Percentiles rank a stretch among this genome's conserved stretches.
Evolutionary conservation across 1,140 invertebrate genomes (phyloP).

Genomic region (Adelges cooleyi): DNA sequence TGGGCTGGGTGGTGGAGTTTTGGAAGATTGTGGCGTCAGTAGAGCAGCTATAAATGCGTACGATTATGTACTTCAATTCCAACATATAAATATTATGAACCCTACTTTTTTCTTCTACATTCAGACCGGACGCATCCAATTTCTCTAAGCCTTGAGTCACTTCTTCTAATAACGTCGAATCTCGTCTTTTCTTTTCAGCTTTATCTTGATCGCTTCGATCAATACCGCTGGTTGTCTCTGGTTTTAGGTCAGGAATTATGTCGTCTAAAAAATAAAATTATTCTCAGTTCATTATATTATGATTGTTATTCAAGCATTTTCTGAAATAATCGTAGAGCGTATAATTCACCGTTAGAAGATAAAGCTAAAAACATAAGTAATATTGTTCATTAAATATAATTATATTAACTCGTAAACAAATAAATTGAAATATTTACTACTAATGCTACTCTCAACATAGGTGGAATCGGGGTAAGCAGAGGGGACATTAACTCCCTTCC

Average conservation of each 20-base stretch:
- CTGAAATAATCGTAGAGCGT: too few species aligned
- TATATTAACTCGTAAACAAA: too few species aligned
- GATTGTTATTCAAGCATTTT: too few species aligned
- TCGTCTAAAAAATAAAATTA: slow-evolving; percentile 42
- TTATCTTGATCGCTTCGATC: slow-evolving; percentile 37
- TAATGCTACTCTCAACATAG: too few species aligned
- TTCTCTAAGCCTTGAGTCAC: slow-evolving; percentile 39
- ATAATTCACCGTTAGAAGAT: too few species aligned
- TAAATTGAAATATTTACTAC: too few species aligned
- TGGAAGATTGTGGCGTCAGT: slow-evolving; percentile 41
- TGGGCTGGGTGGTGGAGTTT: slow-evolving; percentile 44
- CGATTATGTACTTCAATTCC: too few species aligned
- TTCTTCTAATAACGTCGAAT: slow-evolving; percentile 39
- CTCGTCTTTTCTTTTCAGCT: slow-evolving; percentile 33
- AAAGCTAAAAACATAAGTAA: too few species aligned
- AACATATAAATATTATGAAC: background rate
- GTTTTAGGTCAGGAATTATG: slow-evolving; percentile 10
- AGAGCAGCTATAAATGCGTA: slow-evolving; percentile 19
- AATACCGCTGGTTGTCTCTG: slow-evolving; percentile 39
- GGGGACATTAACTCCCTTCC: too few species aligned
- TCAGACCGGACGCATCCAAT: slow-evolving; percentile 33
- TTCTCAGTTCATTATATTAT: slow-evolving; percentile 39
- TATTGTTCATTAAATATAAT: too few species aligned
- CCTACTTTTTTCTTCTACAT: slow-evolving; percentile 32
- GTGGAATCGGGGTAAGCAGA: too few species aligned